Conservation (phyloP, 2,113 vertebrate species). For the Synchiropus splendidus region DNA sequence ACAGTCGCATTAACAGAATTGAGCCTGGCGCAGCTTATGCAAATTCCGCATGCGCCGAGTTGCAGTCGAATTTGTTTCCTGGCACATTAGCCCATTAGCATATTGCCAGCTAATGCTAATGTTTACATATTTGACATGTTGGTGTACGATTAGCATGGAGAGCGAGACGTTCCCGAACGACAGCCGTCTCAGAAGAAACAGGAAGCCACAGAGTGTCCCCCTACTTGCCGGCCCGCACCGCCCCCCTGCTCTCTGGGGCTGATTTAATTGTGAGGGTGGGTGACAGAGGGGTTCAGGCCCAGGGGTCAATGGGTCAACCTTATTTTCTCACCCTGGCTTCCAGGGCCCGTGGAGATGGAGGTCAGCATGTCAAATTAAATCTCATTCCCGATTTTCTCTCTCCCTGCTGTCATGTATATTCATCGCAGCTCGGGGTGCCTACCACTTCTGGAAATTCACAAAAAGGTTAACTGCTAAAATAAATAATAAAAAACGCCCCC, state of each 20-base stretch:
- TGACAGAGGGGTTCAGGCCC: constrained; percentile 63
- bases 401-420: constrained; percentile 73
- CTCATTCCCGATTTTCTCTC: constrained; percentile 65
- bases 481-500: constrained; percentile 70
- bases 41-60: constrained; percentile 52
- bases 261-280: constrained; percentile 74
- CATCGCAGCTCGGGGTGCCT: constrained; percentile 63
- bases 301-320: constrained; percentile 68
- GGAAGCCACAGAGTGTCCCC: constrained; percentile 30
- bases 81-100: constrained; percentile 58
- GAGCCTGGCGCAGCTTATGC: constrained; percentile 59
- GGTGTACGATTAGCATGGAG: constrained; percentile 39
- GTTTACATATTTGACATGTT: constrained; percentile 57
- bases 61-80: constrained; percentile 45
- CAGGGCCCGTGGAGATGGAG: constrained; percentile 61
- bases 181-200: constrained; percentile 26
- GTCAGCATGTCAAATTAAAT: constrained; percentile 76
- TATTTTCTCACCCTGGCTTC: constrained; percentile 70
- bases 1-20: constrained; percentile 65
- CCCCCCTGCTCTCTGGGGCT: constrained; percentile 45
- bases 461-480: constrained; percentile 75
- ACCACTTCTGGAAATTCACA: constrained; percentile 70
- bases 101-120: constrained; percentile 61
- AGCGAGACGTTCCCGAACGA: constrained; percentile 19
- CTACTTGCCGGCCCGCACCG: constrained; percentile 17